Conservation (phyloP, 2,113 vertebrate genomes). For the Cariama cristata region DNA sequence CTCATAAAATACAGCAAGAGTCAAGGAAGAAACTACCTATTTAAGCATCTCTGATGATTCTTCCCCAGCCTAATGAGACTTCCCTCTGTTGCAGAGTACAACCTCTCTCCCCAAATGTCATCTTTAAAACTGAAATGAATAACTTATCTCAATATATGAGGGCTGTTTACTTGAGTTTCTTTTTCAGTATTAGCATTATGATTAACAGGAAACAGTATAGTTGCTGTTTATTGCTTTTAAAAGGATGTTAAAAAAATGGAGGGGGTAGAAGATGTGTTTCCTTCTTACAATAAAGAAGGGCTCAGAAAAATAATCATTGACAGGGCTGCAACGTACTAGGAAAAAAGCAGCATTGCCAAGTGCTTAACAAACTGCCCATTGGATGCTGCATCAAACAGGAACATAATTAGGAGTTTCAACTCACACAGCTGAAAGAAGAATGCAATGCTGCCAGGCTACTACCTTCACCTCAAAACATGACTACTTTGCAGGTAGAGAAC, state of each 20-base stretch:
- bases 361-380: background rate
- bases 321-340: background rate
- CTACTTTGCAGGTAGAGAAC: background rate
- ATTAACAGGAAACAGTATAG: background rate
- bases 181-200: background rate
- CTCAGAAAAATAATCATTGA: background rate
- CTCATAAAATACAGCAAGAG: background rate
- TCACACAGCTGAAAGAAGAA: background rate
- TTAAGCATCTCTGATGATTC: background rate
- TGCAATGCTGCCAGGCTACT: background rate
- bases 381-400: background rate
- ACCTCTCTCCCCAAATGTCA: background rate
- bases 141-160: background rate
- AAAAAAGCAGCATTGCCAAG: background rate
- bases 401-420: background rate
- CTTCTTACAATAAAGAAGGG: background rate
- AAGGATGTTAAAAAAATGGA: background rate
- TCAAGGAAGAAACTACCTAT: background rate
- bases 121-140: background rate
- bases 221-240: background rate
- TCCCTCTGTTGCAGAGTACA: background rate
- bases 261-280: background rate
- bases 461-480: background rate
- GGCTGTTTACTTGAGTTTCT: background rate
- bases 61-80: background rate